These are phyloP conservation scores for Hippoglossus hippoglossus DNA, from an alignment of 2,797 vertebrate species.

Conservation along the genomic window DNA sequence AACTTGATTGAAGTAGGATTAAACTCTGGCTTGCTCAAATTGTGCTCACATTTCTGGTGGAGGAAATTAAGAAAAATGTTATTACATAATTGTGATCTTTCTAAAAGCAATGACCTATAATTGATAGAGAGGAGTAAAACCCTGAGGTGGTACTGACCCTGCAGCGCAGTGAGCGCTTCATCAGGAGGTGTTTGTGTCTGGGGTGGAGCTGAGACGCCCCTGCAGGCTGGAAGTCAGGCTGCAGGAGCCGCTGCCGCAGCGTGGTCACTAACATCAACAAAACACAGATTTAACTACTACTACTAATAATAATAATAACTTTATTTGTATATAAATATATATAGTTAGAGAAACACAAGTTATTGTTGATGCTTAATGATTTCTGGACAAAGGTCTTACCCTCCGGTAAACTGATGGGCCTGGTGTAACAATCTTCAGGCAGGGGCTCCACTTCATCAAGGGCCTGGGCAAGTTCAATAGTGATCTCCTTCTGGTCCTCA, in stretches of 20 bases:
- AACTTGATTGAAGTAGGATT: slow-evolving; percentile 99
- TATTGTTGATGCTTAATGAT: neutral
- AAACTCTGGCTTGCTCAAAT: slow-evolving; percentile 99
- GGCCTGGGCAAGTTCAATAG: slow-evolving; percentile 94
- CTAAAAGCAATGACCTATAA: neutral
- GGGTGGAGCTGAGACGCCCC: slow-evolving; percentile 97
- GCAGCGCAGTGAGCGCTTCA: slow-evolving; percentile 97
- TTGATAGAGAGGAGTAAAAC: neutral
- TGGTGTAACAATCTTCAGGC: slow-evolving; percentile 96
- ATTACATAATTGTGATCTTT: slow-evolving; percentile 19
- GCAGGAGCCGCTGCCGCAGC: slow-evolving; percentile 94
- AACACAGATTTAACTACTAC: neutral
- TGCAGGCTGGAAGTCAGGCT: slow-evolving; percentile 96
- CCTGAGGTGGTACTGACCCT: slow-evolving; percentile 82
- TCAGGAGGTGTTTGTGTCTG: slow-evolving; percentile 97
- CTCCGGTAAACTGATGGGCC: slow-evolving; percentile 95
- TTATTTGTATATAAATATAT: too few relatives aligned
- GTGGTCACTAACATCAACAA: slow-evolving; percentile 88
- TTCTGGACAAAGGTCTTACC: slow-evolving; percentile 75
- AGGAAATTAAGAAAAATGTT: slow-evolving; percentile 9
- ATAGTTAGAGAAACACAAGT: neutral
- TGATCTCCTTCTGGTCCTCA: slow-evolving; percentile 97
- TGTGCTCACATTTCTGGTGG: slow-evolving; percentile 97
- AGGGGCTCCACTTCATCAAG: slow-evolving; percentile 97
- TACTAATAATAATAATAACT: too few relatives aligned